A percentile compares a stretch with the other conserved stretches of the same genome.
Evolutionary conservation across 2,797 vertebrate species (phyloP).

Genomic region (Mustela erminea): DNA sequence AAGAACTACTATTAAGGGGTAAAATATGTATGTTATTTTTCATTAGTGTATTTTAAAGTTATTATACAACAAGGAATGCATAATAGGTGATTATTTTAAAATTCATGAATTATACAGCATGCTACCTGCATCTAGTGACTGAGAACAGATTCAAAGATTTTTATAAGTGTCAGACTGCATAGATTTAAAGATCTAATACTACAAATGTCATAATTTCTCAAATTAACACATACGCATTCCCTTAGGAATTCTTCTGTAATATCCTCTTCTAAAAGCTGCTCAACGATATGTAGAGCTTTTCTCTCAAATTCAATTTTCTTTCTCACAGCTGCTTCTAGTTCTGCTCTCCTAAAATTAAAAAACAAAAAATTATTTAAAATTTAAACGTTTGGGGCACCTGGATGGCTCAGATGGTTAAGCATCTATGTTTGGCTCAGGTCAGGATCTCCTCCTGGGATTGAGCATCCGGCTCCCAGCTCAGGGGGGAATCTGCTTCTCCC

Average conservation of each 20-base stretch:
- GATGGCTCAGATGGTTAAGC: background rate
- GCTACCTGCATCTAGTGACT: background rate
- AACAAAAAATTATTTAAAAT: background rate
- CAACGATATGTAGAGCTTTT: constrained; percentile 92
- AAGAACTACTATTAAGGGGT: background rate
- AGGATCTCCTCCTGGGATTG: background rate
- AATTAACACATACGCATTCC: constrained; percentile 91
- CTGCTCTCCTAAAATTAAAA: constrained; percentile 90
- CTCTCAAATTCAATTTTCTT: constrained; percentile 93
- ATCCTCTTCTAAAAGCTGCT: constrained; percentile 94
- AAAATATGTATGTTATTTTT: constrained; percentile 41
- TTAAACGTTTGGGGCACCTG: background rate
- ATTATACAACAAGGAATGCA: constrained; percentile 29
- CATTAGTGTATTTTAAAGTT: constrained; percentile 22
- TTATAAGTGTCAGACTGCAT: background rate
- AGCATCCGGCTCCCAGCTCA: background rate
- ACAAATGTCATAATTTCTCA: constrained; percentile 49
- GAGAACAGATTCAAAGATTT: constrained; percentile 43
- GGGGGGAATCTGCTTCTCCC: background rate
- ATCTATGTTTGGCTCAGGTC: background rate
- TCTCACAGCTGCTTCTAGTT: constrained; percentile 90
- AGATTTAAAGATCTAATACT: constrained; percentile 26
- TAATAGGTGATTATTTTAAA: constrained; percentile 55
- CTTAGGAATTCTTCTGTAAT: constrained; percentile 94
- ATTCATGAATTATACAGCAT: background rate